Base-by-base conservation (phyloP, 2,888 invertebrate species). In the Notodonta ziczac region DNA sequence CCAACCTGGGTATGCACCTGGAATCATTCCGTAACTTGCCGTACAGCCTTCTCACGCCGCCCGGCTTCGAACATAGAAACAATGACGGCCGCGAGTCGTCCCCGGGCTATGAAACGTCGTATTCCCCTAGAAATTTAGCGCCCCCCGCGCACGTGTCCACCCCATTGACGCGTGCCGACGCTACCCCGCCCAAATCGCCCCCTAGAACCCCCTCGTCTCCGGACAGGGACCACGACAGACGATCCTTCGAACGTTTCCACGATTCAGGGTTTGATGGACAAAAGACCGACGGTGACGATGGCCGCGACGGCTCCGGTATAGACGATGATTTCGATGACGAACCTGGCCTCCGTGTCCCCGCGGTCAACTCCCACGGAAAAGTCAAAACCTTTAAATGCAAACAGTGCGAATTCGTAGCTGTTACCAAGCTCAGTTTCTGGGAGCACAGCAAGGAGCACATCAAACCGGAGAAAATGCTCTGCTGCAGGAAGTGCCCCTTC, bases 391-490 rank as follows among this genome's bases (percentile, higher is more conserved):
- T 97, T 88, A 97, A 97, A 81, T 99, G 99, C 92, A 99, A 99
- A 83, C 97, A 98, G 73, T 99, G 99, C 84, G 96, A 96, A 59
- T 97, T 96, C 75, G 95, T 97, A 0, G 96, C 98, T 0, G 95
- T 96, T 13, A 98, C 97, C 6, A 99, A 99, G 89, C 93, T 97
- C 16, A 98, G 97, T 61, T 98, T 97, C 83, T 99, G 99, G 99
- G 96, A 96, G 51, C 99, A 99, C 86, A 96, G 96, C 35, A 96
- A 96, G 60, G 94, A 95, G 24, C 99, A 99, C 91, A 99, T 99
- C 79, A 98, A 98, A 78, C 96, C 96, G 0, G 99, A 99, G 76
- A 99, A 99, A 84, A 95, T 98, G 75, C 93, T 99, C 40, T 96
- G 96, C 65, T 99, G 99, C 81, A 96, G 97, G 5, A 96, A 97